phyloP scores from a whole-genome alignment of 2,113 vertebrate genomes.

The Ranitomeya variabilis region DNA sequence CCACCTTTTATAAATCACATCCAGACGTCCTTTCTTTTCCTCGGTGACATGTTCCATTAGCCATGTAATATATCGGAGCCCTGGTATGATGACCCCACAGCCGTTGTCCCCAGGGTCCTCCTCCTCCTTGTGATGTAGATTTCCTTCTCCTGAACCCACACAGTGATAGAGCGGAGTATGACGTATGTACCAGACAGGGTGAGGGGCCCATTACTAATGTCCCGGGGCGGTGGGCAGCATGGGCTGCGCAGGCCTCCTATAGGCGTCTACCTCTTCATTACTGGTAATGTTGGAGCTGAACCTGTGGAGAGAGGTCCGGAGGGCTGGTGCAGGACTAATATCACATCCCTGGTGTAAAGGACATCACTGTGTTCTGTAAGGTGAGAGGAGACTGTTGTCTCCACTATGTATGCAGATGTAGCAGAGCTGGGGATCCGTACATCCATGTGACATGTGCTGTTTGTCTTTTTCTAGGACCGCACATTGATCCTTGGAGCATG shows the following conservation, averaged over 20 bases:
- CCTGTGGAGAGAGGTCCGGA: neutral
- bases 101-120: neutral
- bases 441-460: too few species aligned
- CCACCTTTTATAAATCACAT: too few species aligned
- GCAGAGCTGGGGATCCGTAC: neutral
- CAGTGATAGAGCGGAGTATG: neutral
- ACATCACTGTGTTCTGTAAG: neutral
- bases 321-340: neutral
- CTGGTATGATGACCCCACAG: too few species aligned
- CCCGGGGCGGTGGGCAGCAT: neutral
- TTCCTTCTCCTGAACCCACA: conserved; percentile 10
- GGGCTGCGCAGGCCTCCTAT: neutral
- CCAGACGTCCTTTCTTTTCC: too few species aligned
- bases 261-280: neutral
- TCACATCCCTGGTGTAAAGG: neutral
- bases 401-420: neutral
- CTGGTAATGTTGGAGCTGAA: neutral
- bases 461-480: too few species aligned
- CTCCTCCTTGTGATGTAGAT: conserved; percentile 7
- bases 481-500: too few species aligned
- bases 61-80: neutral
- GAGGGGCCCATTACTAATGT: neutral
- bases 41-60: neutral
- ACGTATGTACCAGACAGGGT: neutral
- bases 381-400: neutral